Base-by-base conservation (phyloP, 2,113 vertebrate genomes). In the Laticauda colubrina region DNA sequence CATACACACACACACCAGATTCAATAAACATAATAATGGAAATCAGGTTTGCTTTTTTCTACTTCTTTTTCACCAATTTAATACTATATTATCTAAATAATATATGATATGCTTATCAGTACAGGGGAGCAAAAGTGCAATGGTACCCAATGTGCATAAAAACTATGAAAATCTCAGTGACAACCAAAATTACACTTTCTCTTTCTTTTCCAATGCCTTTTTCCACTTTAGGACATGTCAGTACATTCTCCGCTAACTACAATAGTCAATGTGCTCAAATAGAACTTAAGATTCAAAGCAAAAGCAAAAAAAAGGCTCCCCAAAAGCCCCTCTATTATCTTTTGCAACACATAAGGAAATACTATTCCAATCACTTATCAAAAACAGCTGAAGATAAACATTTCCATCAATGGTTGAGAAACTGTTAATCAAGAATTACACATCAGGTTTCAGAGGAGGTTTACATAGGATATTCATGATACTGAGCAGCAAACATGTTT, bases 161-260 rank as follows among this genome's bases (percentile, higher is more conserved):
- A 96, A 97, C 93, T 95, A 93, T 88, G 92, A 93, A 97, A 97
- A 97, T 97, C 86, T 95, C 93, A 96, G 95, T 93, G 85, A 96
- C 96, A 97, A 97, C 93, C 96, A 96, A 97, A 97, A 96, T 94
- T 95, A 94, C 96, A 92, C 91, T 96, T 97, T 95, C 89, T 88
- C 89, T 93, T 97, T 96, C 93, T n/a, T 94, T 95, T 96, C 61
- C 61, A 85, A 69, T 95, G 81, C 48, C 91, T 18, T 96, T 93
- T 96, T 94, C 96, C 95, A 88, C 54, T 55, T 96, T 93, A 97
- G 93, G 95, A 93, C 90, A 96, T 95, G 95, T 96, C 95, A 95
- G 94, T 94, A 96, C 95, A 57, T 92, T 96, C 96, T 95, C 94
- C 90, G 69, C 81, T 92, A 92, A 94, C 24, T 88, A 91, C 91